Evolutionary conservation across 2,113 vertebrate genomes (phyloP).

Genomic region (Nannospalax galili): DNA sequence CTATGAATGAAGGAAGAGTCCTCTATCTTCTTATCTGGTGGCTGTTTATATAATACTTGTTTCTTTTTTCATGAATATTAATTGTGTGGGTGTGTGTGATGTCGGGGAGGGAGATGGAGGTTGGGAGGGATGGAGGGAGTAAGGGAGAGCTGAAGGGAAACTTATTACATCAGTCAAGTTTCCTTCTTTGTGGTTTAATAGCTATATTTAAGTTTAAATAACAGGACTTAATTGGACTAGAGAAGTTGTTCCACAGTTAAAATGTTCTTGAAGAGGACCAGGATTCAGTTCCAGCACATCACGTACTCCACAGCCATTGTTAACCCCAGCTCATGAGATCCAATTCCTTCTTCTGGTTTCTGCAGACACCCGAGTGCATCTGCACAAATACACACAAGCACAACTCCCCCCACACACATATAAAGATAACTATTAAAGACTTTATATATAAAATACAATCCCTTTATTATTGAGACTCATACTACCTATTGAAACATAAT

Average conservation of each 20-base stretch:
- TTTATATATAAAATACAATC: neutral
- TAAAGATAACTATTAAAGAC: too few relatives aligned
- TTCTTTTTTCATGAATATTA: too few relatives aligned
- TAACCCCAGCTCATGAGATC: neutral
- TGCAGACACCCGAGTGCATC: too few relatives aligned
- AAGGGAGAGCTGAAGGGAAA: too few relatives aligned
- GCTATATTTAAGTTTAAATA: conserved; percentile 44
- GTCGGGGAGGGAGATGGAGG: too few relatives aligned
- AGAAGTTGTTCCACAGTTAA: neutral
- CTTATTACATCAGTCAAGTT: neutral
- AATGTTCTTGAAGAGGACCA: neutral
- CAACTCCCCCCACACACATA: too few relatives aligned
- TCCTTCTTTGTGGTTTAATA: conserved; percentile 10
- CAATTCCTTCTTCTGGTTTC: neutral
- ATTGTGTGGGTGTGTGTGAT: neutral
- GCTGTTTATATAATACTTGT: neutral
- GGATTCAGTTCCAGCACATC: neutral
- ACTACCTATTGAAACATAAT: neutral
- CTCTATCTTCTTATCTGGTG: neutral
- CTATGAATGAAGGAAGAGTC: neutral
- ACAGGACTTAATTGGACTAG: neutral
- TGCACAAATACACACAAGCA: neutral
- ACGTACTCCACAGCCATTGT: neutral
- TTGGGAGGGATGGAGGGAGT: too few relatives aligned
- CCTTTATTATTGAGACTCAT: neutral